phyloP scores from a whole-genome alignment of 2,797 vertebrate species.

The Crenuchus spilurus region DNA sequence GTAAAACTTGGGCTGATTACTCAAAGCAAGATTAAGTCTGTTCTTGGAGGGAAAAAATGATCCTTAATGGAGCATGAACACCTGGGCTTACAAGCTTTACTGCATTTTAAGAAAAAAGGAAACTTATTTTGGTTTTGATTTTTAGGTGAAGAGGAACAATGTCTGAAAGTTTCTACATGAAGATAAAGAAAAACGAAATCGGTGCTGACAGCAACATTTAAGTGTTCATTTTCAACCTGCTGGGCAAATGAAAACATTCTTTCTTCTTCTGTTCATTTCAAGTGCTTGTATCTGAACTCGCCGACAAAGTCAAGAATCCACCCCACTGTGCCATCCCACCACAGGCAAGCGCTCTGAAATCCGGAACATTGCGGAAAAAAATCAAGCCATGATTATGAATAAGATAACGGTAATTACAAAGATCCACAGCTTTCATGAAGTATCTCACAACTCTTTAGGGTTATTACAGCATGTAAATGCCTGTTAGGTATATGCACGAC shows the following conservation, averaged over 20 bases:
- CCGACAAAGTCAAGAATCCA: slow-evolving; percentile 92
- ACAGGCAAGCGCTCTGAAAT: slow-evolving; percentile 89
- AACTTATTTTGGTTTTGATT: not conserved
- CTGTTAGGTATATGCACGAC: not conserved
- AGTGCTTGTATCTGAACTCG: slow-evolving; percentile 59
- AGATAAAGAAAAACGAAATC: not conserved
- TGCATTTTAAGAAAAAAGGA: not conserved
- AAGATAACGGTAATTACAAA: not conserved
- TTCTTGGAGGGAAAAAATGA: not conserved
- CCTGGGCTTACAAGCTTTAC: not conserved
- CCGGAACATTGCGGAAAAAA: slow-evolving; percentile 86
- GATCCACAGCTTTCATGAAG: not conserved
- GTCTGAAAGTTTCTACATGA: not conserved
- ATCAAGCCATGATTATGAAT: not conserved
- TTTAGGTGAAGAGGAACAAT: not conserved
- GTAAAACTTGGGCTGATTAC: too few species aligned
- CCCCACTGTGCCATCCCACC: slow-evolving; percentile 89
- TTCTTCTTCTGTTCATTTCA: not conserved
- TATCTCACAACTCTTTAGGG: not conserved
- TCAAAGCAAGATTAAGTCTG: too few species aligned
- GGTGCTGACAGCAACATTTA: not conserved
- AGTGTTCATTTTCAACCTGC: not conserved
- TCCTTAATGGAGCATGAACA: slow-evolving; percentile 18
- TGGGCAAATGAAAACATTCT: not conserved
- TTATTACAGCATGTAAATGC: not conserved